phyloP scores from a whole-genome alignment of 2,888 invertebrate species.

The Cantharis rustica region DNA sequence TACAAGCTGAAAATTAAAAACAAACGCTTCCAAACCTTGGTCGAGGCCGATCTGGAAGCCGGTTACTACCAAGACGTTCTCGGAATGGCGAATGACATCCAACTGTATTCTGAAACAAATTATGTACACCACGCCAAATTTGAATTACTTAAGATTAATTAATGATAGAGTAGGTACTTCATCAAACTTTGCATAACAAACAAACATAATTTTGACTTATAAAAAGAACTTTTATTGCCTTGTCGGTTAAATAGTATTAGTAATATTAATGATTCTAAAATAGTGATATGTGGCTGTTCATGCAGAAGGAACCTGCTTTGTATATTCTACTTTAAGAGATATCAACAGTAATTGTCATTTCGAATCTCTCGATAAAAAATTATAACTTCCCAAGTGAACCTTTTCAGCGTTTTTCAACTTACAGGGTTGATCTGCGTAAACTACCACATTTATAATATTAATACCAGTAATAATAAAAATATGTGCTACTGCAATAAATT shows the following conservation, averaged over 20 bases:
- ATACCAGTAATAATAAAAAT: not conserved
- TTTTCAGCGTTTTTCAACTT: not conserved
- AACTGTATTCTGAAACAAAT: conserved; percentile 61
- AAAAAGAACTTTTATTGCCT: too few relatives aligned
- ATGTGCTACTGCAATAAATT: not conserved
- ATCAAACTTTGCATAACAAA: too few relatives aligned
- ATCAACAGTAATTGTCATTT: too few relatives aligned
- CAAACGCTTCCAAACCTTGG: conserved; percentile 64
- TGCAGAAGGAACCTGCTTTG: too few relatives aligned
- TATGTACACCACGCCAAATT: not conserved
- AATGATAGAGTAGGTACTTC: too few relatives aligned
- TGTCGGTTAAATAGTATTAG: too few relatives aligned
- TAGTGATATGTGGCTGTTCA: not conserved
- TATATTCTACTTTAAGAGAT: too few relatives aligned
- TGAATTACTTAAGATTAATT: not conserved
- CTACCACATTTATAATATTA: not conserved
- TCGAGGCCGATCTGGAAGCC: conserved; percentile 78
- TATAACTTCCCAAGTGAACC: too few relatives aligned
- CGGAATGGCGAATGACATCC: conserved; percentile 81
- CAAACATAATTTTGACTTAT: too few relatives aligned
- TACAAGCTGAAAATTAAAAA: conserved; percentile 23
- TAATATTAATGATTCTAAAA: not conserved
- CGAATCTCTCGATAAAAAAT: too few relatives aligned
- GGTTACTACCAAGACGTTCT: conserved; percentile 87
- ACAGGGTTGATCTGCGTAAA: not conserved